phyloP scores from a whole-genome alignment of 1,140 invertebrate species.

The Drosophila sucinea region DNA sequence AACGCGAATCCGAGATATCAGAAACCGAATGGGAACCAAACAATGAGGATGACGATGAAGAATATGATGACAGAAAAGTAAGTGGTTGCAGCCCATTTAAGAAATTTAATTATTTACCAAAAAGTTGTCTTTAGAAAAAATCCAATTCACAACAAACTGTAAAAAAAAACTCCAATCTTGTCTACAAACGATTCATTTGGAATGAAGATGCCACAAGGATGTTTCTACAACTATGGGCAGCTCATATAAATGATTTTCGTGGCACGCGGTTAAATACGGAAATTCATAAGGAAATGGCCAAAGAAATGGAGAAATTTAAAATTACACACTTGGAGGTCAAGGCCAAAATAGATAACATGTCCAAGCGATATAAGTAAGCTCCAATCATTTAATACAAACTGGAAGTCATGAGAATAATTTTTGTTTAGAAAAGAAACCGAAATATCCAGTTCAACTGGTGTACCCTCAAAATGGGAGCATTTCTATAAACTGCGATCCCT shows the following conservation, averaged over 20 bases:
- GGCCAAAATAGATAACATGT: conserved; percentile 47
- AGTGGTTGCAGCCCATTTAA: neutral
- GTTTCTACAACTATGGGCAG: conserved; percentile 42
- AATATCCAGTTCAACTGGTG: neutral
- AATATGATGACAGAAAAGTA: neutral
- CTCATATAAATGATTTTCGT: conserved; percentile 17
- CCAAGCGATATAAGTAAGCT: conserved; percentile 38
- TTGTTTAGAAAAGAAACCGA: conserved; percentile 27
- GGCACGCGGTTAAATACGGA: neutral
- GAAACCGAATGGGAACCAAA: neutral
- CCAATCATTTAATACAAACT: neutral
- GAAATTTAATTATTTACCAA: neutral
- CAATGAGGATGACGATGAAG: neutral
- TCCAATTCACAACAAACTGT: neutral
- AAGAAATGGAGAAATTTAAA: conserved; percentile 28
- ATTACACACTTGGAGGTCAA: conserved; percentile 38
- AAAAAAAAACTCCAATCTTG: neutral
- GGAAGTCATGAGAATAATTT: neutral
- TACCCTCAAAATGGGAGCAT: conserved; percentile 30
- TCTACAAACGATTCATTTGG: conserved; percentile 29
- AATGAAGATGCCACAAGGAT: conserved; percentile 13
- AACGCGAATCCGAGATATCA: neutral
- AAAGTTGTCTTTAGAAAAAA: neutral
- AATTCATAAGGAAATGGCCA: conserved; percentile 42
- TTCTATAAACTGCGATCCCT: conserved; percentile 28